Evolutionary conservation across 2,888 invertebrate species (phyloP).

Genomic region (Taphrorychus bicolor): DNA sequence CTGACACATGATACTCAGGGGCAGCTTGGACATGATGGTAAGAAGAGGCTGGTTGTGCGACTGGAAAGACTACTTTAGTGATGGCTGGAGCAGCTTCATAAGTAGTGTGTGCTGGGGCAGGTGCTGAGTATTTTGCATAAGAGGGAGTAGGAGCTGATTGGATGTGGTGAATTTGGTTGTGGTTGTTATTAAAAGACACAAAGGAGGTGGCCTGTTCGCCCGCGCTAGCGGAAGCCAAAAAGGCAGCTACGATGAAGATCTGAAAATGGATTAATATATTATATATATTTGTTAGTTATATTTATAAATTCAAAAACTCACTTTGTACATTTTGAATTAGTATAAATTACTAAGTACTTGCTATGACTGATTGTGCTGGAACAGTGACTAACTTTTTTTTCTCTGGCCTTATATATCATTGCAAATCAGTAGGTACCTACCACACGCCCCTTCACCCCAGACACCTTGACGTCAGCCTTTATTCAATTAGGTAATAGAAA

Average conservation of each 20-base stretch:
- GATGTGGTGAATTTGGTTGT: conserved; percentile 43
- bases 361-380: background rate
- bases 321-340: conserved; percentile 18
- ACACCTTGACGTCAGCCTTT: conserved; percentile 12
- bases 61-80: background rate
- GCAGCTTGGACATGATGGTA: background rate
- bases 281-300: background rate
- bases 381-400: conserved; percentile 11
- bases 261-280: conserved; percentile 9
- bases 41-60: background rate
- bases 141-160: conserved; percentile 37
- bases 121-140: conserved; percentile 23
- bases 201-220: conserved; percentile 36
- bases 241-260: conserved; percentile 40
- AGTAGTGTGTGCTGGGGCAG: conserved; percentile 27
- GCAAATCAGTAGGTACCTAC: background rate
- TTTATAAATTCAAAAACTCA: background rate
- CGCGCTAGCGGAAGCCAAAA: conserved; percentile 39
- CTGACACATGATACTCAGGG: conserved; percentile 4
- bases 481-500: conserved; percentile 5
- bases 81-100: conserved; percentile 24
- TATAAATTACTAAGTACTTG: background rate
- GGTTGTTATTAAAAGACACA: conserved; percentile 44
- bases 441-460: conserved; percentile 5
- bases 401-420: conserved; percentile 5